These are phyloP conservation scores for Eilema depressum DNA, from an alignment of 2,888 invertebrate genomes.

Conservation along the genomic window DNA sequence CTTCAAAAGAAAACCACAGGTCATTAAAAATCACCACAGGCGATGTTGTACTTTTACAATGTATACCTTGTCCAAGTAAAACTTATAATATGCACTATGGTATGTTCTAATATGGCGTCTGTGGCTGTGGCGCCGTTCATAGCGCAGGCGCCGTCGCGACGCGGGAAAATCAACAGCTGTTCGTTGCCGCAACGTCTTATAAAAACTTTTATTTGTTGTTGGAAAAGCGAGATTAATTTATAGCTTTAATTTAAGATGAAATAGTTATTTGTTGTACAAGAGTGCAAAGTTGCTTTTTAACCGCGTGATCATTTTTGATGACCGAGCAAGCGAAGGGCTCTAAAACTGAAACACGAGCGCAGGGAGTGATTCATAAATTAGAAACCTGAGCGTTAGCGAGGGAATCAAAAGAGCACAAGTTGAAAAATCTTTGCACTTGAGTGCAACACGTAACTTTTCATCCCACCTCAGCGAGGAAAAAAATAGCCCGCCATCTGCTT, in stretches of 20 bases:
- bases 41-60: conserved; percentile 27
- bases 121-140: conserved; percentile 44
- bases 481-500: too few species aligned
- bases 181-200: conserved; percentile 36
- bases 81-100: conserved; percentile 42
- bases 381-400: too few species aligned
- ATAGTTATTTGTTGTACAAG: too few species aligned
- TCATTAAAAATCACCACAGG: conserved; percentile 8
- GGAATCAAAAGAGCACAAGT: too few species aligned
- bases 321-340: too few species aligned
- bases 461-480: too few species aligned
- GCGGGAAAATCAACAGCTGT: conserved; percentile 65
- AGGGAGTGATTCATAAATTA: too few species aligned
- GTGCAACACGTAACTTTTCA: too few species aligned
- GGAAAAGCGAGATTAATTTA: conserved; percentile 40
- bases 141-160: conserved; percentile 65
- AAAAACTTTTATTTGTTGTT: conserved; percentile 31
- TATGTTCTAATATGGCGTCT: conserved; percentile 48
- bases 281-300: too few species aligned
- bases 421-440: too few species aligned
- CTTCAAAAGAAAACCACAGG: conserved; percentile 17
- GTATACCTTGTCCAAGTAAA: conserved; percentile 40
- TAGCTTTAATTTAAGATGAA: not conserved
- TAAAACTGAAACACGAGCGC: too few species aligned
- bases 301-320: too few species aligned